Conservation (phyloP, 2,797 vertebrate species). For the Synaphobranchus kaupii region DNA sequence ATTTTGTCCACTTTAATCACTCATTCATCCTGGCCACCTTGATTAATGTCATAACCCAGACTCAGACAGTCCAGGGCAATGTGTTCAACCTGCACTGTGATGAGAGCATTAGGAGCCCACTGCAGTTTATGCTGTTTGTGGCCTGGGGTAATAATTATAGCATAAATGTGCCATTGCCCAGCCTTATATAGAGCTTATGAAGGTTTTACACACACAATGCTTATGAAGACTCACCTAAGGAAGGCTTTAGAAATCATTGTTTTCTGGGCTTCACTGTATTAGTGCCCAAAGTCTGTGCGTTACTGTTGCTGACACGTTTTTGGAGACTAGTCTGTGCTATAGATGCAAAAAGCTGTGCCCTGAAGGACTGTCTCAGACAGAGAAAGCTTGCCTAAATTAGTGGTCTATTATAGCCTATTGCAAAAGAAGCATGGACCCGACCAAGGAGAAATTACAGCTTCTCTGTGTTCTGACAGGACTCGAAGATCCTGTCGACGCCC, state of each 20-base stretch:
- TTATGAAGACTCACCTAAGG: not conserved
- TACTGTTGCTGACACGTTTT: not conserved
- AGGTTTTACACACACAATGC: not conserved
- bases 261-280: not conserved
- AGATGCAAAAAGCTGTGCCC: not conserved
- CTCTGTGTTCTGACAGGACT: not conserved
- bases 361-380: not conserved
- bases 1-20: too few relatives aligned
- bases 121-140: not conserved
- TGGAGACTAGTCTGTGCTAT: not conserved
- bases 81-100: not conserved
- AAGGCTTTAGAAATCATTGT: not conserved
- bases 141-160: not conserved
- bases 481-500: not conserved
- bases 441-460: constrained; percentile 3
- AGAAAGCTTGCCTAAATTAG: not conserved
- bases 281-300: not conserved
- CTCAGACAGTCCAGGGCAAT: not conserved
- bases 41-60: not conserved
- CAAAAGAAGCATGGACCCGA: not conserved
- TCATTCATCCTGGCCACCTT: too few relatives aligned
- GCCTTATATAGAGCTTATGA: not conserved
- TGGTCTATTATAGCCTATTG: not conserved
- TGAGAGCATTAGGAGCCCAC: not conserved
- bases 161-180: not conserved